A percentile compares a stretch with the other conserved stretches of the same genome.
These are phyloP conservation scores for Tenthredo notha DNA, from an alignment of 2,888 invertebrate genomes.

Conservation along the genomic window DNA sequence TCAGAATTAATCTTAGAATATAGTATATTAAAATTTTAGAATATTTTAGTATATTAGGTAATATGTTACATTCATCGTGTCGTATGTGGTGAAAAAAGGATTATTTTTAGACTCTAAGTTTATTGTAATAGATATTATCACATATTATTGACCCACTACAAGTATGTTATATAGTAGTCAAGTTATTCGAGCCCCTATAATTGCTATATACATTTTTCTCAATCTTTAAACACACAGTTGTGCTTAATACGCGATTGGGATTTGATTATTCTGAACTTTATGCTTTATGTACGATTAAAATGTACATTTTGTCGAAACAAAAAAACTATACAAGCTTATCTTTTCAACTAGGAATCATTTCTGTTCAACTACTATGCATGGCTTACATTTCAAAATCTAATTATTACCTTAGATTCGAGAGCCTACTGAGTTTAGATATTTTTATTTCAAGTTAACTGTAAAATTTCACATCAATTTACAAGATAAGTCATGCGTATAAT, in stretches of 20 bases:
- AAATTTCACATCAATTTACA: background rate
- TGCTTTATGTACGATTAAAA: background rate
- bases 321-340: background rate
- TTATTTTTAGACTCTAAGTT: conserved; percentile 13
- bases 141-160: conserved; percentile 36
- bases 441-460: background rate
- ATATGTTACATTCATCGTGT: conserved; percentile 26
- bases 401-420: background rate
- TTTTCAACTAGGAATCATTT: background rate
- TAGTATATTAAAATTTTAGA: conserved; percentile 17
- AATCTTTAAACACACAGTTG: conserved; percentile 7
- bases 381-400: background rate
- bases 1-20: conserved; percentile 41
- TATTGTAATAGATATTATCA: conserved; percentile 44
- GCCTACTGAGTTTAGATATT: background rate
- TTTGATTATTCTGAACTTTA: background rate
- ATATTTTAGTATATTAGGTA: background rate
- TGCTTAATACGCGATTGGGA: background rate
- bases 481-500: background rate
- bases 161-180: conserved; percentile 63
- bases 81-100: conserved; percentile 23
- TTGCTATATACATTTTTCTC: conserved; percentile 26
- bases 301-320: background rate
- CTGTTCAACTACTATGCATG: background rate
- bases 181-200: conserved; percentile 36